phyloP scores from a whole-genome alignment of 2,888 invertebrate species.

The Gnatocerus cornutus region DNA sequence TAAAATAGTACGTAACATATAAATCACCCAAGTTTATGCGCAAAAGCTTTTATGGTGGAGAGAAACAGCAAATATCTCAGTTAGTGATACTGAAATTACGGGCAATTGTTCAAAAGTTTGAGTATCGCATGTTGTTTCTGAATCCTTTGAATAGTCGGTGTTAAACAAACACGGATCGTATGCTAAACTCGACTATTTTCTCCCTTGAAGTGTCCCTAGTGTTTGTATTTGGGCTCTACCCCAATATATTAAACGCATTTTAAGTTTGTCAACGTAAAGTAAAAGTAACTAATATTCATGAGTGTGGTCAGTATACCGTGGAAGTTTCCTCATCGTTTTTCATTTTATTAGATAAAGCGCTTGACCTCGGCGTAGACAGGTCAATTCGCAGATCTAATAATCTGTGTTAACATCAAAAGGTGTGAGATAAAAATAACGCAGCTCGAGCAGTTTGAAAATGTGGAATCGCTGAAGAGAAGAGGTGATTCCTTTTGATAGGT shows the following conservation, averaged over 20 bases:
- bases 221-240: conserved; percentile 34
- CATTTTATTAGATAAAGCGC: conserved; percentile 36
- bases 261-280: conserved; percentile 28
- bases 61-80: conserved; percentile 11
- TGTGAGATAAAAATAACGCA: conserved; percentile 23
- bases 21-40: background rate
- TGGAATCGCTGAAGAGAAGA: conserved; percentile 3
- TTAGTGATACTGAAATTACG: conserved; percentile 20
- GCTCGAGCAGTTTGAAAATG: conserved; percentile 13
- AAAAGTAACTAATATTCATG: conserved; percentile 41
- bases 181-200: conserved; percentile 33
- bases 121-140: conserved; percentile 5
- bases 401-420: conserved; percentile 16
- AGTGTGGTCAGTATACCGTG: conserved; percentile 18
- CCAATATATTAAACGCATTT: conserved; percentile 40
- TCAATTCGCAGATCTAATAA: conserved; percentile 30
- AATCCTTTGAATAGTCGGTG: conserved; percentile 30
- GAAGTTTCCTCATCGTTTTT: conserved; percentile 19
- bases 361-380: conserved; percentile 27
- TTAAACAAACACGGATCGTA: conserved; percentile 35
- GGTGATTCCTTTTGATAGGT: conserved; percentile 20
- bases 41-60: conserved; percentile 12
- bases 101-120: conserved; percentile 32
- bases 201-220: conserved; percentile 23
- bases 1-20: background rate